Base-by-base conservation (phyloP, 2,888 invertebrate species). In the Sisyra terminalis region DNA sequence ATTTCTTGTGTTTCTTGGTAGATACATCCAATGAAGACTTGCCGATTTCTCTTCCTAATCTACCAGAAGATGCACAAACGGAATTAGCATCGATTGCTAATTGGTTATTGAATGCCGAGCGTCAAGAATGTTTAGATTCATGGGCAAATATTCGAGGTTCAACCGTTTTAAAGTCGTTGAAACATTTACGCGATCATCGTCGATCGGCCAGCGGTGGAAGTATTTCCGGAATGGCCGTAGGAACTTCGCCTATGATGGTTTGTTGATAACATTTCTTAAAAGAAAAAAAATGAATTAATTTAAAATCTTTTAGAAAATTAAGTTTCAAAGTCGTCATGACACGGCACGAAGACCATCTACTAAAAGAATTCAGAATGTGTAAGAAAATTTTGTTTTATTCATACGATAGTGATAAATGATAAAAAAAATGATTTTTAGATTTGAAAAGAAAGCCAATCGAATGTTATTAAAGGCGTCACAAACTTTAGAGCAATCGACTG, bases 381-480 rank as follows among this genome's bases (percentile, higher is more conserved):
- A 62, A 68, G 71, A 40, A 32, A 18, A 40, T 17, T 39, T 35
- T 14, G 13, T 7, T 6, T 7, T 16, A 17, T 38, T n/a, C n/a
- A n/a, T 15, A 17, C 7, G 9, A 7, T 14, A 9, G 8, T 38
- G 13, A n/a, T 6, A n/a, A 39, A 9, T 18, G 16, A 3, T 16
- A n/a, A 2, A 14, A 10, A 31, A 44, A n/a, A n/a, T n/a, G n/a
- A 37, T 17, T 49, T 57, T 11, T 48, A 76, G 77, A 10, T 71
- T 86, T 48, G 85, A 86, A 58, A 74, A 75, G 54, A 81, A 83
- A 55, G 88, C 85, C 0, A 86, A 83, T 54, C 82, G 82, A 57
- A 78, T 88, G 69, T 71, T 90, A 55, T 66, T 79, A 60, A 83
- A 74, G 55, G 90, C 83, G 0, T 86, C 84, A 1, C 88, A 84